Evolutionary conservation across 2,797 vertebrate genomes (phyloP), one percentile per base, ranked within the genome.

Genomic region (Dromococcyx pavoninus): DNA sequence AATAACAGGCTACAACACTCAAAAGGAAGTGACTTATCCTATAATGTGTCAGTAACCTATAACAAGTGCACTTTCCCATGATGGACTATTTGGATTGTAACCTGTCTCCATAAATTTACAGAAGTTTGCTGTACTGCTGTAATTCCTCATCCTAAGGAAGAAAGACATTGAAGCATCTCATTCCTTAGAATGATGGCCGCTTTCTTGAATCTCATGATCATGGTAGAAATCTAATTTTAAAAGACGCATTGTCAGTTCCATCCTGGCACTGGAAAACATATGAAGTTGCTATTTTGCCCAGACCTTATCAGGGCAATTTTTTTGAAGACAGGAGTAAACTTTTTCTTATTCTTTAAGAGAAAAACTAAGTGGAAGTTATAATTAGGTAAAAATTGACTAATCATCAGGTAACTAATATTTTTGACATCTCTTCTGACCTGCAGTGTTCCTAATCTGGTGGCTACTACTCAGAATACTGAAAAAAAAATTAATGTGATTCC

Each of bases 241-340:
- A 5, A 35, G 22, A 51, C 8, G 21, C 5, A 12, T 62, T 0
- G 0, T 30, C 33, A 21, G 10, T 44, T 74, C 28, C 6, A 50
- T 81, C 4, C 1, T 64, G 19, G 6, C 39, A 27, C 5, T 37
- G 44, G 28, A 87, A 71, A 71, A 74, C 4, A 22, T 2, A 12
- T 15, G 30, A 84, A 84, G 16, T 23, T 44, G 17, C 27, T 79
- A 6, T 23, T 66, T 81, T 71, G 6, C 67, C 58, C 60, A 87
- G 46, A 44, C 2, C 24, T 90, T 83, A 28, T 25, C 7, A 25
- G 33, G 5, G 1, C 3, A 3, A 13, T 21, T 39, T 83, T 43
- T 39, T 32, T 33, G 51, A 69, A 6, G 8, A 43, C n/a, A 67
- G 19, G 11, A 57, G 21, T 7, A 54, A 58, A 75, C 17, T 24